Conservation (phyloP, 2,888 invertebrate genomes). For the Trimorus sp. region DNA sequence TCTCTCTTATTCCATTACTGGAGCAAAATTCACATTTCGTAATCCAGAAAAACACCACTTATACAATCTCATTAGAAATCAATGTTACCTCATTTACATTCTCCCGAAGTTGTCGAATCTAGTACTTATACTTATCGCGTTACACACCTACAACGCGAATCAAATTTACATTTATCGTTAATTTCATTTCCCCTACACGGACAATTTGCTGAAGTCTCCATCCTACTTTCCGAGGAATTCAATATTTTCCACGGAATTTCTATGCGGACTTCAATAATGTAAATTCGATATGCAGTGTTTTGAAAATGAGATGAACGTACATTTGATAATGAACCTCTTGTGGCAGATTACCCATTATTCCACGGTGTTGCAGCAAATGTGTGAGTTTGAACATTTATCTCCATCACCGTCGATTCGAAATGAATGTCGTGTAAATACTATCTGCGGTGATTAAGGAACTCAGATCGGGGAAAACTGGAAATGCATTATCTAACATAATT, state of each 20-base stretch:
- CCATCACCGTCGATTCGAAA: conserved; percentile 31
- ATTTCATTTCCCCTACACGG: no score
- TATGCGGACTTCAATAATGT: conserved; percentile 37
- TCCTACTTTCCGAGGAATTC: neutral
- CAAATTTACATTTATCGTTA: no score
- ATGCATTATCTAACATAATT: neutral
- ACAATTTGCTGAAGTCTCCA: neutral
- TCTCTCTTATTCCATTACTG: no score
- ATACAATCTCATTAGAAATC: no score
- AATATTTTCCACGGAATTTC: conserved; percentile 21
- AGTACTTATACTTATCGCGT: no score
- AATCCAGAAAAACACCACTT: no score
- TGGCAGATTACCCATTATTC: conserved; percentile 47
- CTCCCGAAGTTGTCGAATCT: no score
- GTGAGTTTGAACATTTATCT: conserved; percentile 37
- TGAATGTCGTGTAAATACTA: conserved; percentile 37
- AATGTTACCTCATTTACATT: no score
- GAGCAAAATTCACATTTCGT: no score
- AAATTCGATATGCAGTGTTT: conserved; percentile 48
- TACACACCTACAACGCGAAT: no score
- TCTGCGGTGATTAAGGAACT: conserved; percentile 18
- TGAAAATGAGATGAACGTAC: conserved; percentile 48
- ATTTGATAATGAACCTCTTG: conserved; percentile 49
- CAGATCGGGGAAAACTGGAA: neutral
- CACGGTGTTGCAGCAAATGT: conserved; percentile 33